A percentile compares a stretch with the other conserved stretches of the same genome.
These are phyloP conservation scores for Chiroxiphia lanceolata DNA, from an alignment of 2,797 vertebrate genomes.

Conservation along the genomic window DNA sequence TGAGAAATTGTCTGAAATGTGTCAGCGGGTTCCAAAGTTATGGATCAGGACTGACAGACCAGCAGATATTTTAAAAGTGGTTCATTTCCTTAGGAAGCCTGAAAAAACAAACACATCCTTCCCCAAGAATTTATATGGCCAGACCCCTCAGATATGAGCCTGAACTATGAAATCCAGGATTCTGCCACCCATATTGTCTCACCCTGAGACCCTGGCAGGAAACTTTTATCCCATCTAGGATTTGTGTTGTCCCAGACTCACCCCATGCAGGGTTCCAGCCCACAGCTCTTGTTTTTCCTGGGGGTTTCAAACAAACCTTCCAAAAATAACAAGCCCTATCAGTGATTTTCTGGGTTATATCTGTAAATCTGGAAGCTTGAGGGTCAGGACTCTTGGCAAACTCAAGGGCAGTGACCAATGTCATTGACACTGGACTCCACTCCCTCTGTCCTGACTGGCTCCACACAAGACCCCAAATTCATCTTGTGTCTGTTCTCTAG, in stretches of 20 bases:
- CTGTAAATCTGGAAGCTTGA: background rate
- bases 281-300: background rate
- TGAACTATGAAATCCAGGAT: background rate
- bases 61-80: background rate
- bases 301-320: background rate
- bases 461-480: background rate
- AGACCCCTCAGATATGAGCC: background rate
- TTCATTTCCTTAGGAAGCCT: background rate
- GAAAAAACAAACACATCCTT: background rate
- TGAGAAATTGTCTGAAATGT: background rate
- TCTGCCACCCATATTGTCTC: background rate
- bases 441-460: background rate
- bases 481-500: background rate
- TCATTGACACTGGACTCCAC: background rate
- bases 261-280: background rate
- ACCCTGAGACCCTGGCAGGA: background rate
- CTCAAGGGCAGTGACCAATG: background rate
- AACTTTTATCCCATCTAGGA: background rate
- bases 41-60: background rate
- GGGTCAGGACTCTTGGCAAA: background rate
- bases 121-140: background rate
- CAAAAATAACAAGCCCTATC: background rate
- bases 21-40: background rate
- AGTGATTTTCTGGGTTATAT: background rate
- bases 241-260: background rate